These are phyloP conservation scores for Mellivora capensis DNA, from an alignment of 2,113 vertebrate species.

Conservation along the genomic window DNA sequence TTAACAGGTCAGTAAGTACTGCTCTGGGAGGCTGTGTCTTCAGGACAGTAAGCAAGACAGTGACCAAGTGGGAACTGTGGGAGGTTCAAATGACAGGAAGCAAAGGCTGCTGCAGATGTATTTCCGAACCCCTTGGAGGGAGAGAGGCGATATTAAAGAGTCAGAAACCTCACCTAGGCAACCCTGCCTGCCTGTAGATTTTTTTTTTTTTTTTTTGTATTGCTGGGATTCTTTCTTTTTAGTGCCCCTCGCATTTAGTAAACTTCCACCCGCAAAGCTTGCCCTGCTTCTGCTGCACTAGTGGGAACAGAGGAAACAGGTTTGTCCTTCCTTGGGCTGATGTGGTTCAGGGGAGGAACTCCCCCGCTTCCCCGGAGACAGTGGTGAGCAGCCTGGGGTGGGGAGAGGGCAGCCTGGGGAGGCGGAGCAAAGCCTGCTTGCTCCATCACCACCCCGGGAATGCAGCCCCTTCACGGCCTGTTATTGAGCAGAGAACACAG, in stretches of 20 bases:
- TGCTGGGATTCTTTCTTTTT: conserved; percentile 7
- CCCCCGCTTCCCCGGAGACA: background rate
- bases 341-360: background rate
- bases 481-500: background rate
- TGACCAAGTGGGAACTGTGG: background rate
- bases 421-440: background rate
- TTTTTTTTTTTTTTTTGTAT: background rate
- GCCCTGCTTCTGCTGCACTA: background rate
- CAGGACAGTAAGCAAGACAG: background rate
- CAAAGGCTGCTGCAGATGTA: background rate
- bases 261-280: background rate
- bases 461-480: background rate
- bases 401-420: background rate
- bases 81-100: background rate
- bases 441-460: background rate
- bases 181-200: background rate
- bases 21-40: background rate
- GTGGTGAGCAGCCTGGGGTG: background rate
- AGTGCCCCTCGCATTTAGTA: background rate
- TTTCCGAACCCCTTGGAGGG: background rate
- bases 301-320: background rate
- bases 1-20: background rate
- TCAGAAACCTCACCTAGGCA: background rate
- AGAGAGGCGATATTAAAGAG: background rate
- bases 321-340: background rate